Base-by-base conservation (phyloP, 2,797 vertebrate genomes). In the Cyclura pinguis region DNA sequence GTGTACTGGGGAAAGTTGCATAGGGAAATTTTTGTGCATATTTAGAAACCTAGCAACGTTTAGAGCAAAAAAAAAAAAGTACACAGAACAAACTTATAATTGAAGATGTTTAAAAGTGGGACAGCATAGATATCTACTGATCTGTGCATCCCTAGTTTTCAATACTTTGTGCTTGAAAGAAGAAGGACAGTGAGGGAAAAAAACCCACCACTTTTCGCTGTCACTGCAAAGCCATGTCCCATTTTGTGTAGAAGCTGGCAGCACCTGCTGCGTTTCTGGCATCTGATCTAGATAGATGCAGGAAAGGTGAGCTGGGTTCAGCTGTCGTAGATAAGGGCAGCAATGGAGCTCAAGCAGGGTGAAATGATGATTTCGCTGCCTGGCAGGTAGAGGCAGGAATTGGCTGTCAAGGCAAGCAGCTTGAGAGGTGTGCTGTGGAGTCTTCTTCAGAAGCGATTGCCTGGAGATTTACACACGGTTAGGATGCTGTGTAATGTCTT, bases 271-370 rank as follows among this genome's bases (percentile, higher is more conserved):
- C 62, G 22, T 90, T 80, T 18, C 89, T 94, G 92, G 76, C 10
- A 20, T 74, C 74, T 92, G 90, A 86, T 90, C 87, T 50, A 89
- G 93, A 93, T 78, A 93, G 69, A 86, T 91, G 91, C 78, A 80
- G 93, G 91, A 94, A 93, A 95, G 94, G 92, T 92, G 92, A 95
- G 80, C 59, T 32, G 47, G 81, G 92, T 88, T 95, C 89, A 92
- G 89, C 81, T 62, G 74, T 5, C 74, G 73, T 81, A 94, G 94
- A 90, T 92, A 85, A 95, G 93, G 90, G 91, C 81, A 85, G 57
- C 0, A 0, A 62, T 62, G 84, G 78, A 95, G 64, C 85, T 94
- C 59, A n/a, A 69, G 74, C 85, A 89, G 92, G 88, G 94, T 82
- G 91, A 93, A 89, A 90, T 59, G 59, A 89, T 91, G 94, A 90